Evolutionary conservation across 2,888 invertebrate species (phyloP).

Genomic region (Standfussiana lucernea): DNA sequence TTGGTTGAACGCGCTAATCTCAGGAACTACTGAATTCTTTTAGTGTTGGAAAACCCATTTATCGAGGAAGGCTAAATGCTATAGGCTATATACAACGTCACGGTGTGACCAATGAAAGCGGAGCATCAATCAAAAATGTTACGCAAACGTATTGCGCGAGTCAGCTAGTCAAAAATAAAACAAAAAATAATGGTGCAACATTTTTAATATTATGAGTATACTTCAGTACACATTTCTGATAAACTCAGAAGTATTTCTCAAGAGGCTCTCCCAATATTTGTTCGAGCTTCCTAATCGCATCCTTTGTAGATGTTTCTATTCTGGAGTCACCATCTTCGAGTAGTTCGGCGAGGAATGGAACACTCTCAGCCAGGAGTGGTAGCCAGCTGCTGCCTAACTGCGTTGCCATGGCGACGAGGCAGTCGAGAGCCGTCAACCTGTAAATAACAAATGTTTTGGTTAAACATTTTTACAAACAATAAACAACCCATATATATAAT

Average conservation of each 20-base stretch:
- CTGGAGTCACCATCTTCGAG: constrained; percentile 96
- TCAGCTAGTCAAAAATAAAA: too few species aligned
- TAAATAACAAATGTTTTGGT: constrained; percentile 39
- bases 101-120: too few species aligned
- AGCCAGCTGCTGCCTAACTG: constrained; percentile 97
- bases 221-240: background rate
- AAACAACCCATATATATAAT: too few species aligned
- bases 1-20: too few species aligned
- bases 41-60: too few species aligned
- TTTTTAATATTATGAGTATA: background rate
- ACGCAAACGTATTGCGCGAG: too few species aligned
- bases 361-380: constrained; percentile 97
- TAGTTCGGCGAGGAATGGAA: constrained; percentile 98
- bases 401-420: constrained; percentile 94
- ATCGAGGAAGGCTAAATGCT: too few species aligned
- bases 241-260: constrained; percentile 94
- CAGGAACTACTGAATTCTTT: too few species aligned
- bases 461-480: too few species aligned
- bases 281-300: constrained; percentile 96
- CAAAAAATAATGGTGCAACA: too few species aligned
- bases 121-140: too few species aligned
- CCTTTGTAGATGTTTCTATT: constrained; percentile 95
- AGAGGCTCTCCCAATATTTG: constrained; percentile 96
- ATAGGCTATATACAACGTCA: too few species aligned
- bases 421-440: constrained; percentile 93